phyloP scores from a whole-genome alignment of 2,113 vertebrate genomes.

The Calidris pygmaea region DNA sequence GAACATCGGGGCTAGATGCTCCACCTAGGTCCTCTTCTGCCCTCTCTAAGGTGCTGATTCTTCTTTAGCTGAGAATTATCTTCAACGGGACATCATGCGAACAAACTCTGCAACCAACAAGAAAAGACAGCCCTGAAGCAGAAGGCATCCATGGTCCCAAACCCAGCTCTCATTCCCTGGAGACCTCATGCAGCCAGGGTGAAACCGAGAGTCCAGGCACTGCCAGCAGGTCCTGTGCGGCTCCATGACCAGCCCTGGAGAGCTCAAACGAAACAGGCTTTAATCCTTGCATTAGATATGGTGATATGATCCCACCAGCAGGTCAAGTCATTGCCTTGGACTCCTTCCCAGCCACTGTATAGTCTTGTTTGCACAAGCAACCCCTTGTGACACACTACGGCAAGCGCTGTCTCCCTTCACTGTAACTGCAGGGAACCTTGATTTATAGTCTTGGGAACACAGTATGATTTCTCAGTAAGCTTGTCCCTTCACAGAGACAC shows the following conservation, averaged over 20 bases:
- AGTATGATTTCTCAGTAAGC: background rate
- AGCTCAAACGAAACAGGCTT: background rate
- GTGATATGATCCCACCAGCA: background rate
- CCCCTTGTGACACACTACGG: background rate
- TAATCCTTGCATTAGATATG: background rate
- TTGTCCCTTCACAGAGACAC: background rate
- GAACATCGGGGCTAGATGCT: constrained; percentile 61
- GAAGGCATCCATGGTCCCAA: background rate
- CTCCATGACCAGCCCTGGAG: background rate
- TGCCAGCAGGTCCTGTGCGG: background rate
- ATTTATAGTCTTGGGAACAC: background rate
- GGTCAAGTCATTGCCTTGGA: background rate
- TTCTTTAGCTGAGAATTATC: constrained; percentile 14
- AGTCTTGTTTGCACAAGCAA: background rate
- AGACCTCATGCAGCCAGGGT: background rate
- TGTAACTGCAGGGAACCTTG: background rate
- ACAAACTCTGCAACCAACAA: constrained; percentile 86
- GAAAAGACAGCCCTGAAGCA: background rate
- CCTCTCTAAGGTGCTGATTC: constrained; percentile 63
- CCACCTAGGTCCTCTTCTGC: constrained; percentile 65
- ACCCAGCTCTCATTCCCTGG: background rate
- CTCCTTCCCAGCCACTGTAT: background rate
- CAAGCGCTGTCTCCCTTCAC: background rate
- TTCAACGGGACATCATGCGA: constrained; percentile 97
- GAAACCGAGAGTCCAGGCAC: background rate